These are phyloP conservation scores for Potamarius usumacintae DNA, from an alignment of 2,113 vertebrate species.

Conservation along the genomic window DNA sequence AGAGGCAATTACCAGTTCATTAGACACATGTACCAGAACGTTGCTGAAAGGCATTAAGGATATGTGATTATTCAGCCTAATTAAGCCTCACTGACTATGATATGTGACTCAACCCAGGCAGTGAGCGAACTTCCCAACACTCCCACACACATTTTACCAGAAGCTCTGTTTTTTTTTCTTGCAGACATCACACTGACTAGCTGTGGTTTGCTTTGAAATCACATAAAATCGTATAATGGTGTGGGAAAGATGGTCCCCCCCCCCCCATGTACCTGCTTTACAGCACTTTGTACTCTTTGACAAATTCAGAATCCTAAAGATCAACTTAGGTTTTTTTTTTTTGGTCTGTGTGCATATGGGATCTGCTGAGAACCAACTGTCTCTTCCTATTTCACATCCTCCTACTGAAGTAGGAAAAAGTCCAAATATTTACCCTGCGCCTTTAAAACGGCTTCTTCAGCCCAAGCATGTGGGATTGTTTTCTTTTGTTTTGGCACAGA, in stretches of 20 bases:
- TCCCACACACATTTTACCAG: constrained; percentile 32
- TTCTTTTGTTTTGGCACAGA: constrained; percentile 24
- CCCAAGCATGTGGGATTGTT: constrained; percentile 40
- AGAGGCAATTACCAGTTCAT: background rate
- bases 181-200: background rate
- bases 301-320: too few species aligned
- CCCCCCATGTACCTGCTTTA: too few species aligned
- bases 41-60: background rate
- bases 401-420: constrained; percentile 4
- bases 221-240: background rate
- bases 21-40: background rate
- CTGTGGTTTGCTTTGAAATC: background rate
- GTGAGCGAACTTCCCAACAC: constrained; percentile 18
- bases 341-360: too few species aligned
- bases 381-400: background rate
- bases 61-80: background rate
- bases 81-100: background rate
- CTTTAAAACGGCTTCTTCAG: constrained; percentile 33
- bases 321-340: background rate
- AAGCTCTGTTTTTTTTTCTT: background rate
- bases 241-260: background rate
- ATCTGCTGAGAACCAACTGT: background rate
- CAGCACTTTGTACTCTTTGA: too few species aligned
- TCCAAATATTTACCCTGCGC: constrained; percentile 42
- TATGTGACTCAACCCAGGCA: constrained; percentile 23